Evolutionary conservation across 2,888 invertebrate species (phyloP), one percentile per base, ranked within the genome.

Genomic region (Diabrotica balteata): DNA sequence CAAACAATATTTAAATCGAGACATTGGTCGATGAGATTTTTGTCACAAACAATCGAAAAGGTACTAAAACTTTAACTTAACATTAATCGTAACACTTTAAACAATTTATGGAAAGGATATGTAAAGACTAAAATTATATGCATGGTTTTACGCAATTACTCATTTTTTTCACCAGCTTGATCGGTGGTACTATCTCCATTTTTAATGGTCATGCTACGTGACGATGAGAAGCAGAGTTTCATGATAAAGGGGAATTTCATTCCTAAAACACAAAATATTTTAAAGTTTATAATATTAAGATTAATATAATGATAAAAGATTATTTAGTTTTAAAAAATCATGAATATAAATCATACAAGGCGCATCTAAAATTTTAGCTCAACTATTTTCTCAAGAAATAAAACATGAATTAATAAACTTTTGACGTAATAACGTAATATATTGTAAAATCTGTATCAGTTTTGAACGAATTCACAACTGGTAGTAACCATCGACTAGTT

Each of bases 241-340:
- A 98, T 94, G 80, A 97, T 95, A 88, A 97, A 98, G 76, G 98
- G 98, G 86, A 96, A 96, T 87, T 97, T 97, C 76, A 96, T 96
- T 85, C 93, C 96, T 96, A 88, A 10, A 90, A 89, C 32, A 32
- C 32, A 32, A 1, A 32, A 32, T 32, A 32, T 32, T 32, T 32
- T 32, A 32, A 32, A 32, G 5, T 32, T 32, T 32, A 2, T 32
- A 32, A 32, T 32, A 32, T 32, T 32, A 32, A 32, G 32, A 32
- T 32, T 5, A 5, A 2, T 32, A 32, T 32, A 32, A 5, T 5
- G 5, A 32, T 32, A 32, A 32, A 32, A 32, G 4, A 32, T 4
- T 32, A 32, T 3, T 32, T 32, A 32, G 32, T 32, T 32, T 32
- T 32, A 2, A 32, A 32, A 32, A 32, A 32, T 5, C 32, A 32